Evolutionary conservation across 1,140 invertebrate genomes (phyloP), one percentile per base, ranked within the genome.

Genomic region (Hycleus cichorii): DNA sequence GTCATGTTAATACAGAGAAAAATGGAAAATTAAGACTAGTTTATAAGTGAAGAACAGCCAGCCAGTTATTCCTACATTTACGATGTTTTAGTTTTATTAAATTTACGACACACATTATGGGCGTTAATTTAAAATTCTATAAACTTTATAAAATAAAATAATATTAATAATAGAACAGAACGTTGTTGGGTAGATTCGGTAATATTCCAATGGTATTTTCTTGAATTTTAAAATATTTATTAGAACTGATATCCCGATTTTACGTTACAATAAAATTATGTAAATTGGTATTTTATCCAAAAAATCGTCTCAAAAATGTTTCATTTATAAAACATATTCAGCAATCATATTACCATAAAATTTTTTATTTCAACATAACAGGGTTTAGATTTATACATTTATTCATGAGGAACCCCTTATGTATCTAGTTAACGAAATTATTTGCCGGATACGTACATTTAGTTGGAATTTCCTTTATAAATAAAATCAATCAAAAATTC

Each of bases 291-390:
- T 68, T 67, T 66, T 68, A 68, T 66, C 60, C 66, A 61, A 62
- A 66, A 66, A 42, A 42, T 42, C 64, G 47, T 60, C 64, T 60
- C 49, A 59, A 63, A 68, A 68, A 65, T 65, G 66, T 66, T 68
- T 68, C 66, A 68, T 68, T 68, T 68, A 64, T 58, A 68, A 68
- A 66, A 68, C 66, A 64, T 68, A 66, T 63, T 59, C 59, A 57
- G 56, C 59, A 66, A 68, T 66, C 48, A 65, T 65, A 62, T 66
- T 66, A 68, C 64, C 64, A 58, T 60, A 56, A 59, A 60, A 61
- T 61, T 61, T 42, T 66, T 64, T 66, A 66, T 66, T 63, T 62
- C 61, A 63, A 53, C 63, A 57, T 60, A 49, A 57, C 61, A 53
- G 52, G 56, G 61, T 60, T 66, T 61, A 56, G 58, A 54, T 50